Conservation (phyloP, 2,797 vertebrate genomes). For the Neopelma chrysocephalum region DNA sequence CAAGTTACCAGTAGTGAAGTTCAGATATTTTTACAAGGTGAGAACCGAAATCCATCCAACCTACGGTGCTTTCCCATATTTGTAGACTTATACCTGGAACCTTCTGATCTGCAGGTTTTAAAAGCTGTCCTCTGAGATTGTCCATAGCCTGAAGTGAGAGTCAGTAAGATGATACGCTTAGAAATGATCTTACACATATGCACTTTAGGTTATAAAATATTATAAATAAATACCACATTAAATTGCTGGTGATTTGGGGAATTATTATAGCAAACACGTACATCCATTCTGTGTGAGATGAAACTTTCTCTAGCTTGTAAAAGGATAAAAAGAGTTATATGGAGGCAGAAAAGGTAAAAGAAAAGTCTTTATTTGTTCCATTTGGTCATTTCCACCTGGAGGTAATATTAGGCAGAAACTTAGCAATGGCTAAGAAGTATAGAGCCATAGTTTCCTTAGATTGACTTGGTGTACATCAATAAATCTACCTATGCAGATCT, state of each 20-base stretch:
- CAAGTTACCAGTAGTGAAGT: background rate
- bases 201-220: background rate
- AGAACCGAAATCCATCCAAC: background rate
- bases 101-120: background rate
- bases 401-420: background rate
- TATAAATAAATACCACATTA: background rate
- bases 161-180: background rate
- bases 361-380: background rate
- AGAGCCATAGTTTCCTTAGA: background rate
- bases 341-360: background rate
- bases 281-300: background rate
- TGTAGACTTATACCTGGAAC: background rate
- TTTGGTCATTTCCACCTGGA: background rate
- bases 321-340: background rate
- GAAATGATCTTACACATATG: fast-evolving
- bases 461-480: background rate
- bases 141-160: background rate
- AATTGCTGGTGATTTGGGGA: background rate
- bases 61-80: background rate
- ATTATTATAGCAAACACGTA: background rate
- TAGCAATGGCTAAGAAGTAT: background rate
- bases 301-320: background rate
- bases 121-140: background rate
- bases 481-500: background rate
- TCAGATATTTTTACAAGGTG: background rate